phyloP scores from a whole-genome alignment of 2,797 vertebrate species.

The Aplochiton taeniatus region DNA sequence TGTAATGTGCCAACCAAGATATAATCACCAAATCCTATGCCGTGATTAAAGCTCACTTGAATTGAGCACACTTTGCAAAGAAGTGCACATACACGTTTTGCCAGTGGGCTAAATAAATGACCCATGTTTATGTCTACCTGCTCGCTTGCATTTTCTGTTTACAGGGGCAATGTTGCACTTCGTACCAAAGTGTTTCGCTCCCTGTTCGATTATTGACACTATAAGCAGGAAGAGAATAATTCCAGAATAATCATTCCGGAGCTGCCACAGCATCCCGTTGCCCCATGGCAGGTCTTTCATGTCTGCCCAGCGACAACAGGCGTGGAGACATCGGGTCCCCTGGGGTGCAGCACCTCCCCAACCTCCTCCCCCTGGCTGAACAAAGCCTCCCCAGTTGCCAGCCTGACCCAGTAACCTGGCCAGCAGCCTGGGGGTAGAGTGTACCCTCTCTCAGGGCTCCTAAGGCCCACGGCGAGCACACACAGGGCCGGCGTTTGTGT shows the following conservation, averaged over 20 bases:
- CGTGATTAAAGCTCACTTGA: constrained; percentile 70
- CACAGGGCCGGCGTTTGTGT: constrained; percentile 64
- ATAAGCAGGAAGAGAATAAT: constrained; percentile 29
- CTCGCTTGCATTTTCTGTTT: constrained; percentile 24
- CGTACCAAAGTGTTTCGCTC: constrained; percentile 7
- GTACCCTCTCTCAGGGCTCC: constrained; percentile 61
- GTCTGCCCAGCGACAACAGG: constrained; percentile 71
- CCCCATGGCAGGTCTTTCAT: constrained; percentile 63
- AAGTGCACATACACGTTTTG: too few relatives aligned
- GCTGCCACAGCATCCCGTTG: constrained; percentile 39
- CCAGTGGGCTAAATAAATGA: too few relatives aligned
- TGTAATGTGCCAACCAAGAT: constrained; percentile 72
- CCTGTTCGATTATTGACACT: not conserved
- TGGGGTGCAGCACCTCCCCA: constrained; percentile 61
- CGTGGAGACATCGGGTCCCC: constrained; percentile 62
- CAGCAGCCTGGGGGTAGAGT: constrained; percentile 68
- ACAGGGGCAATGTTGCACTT: too few relatives aligned
- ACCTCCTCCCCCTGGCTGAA: constrained; percentile 59
- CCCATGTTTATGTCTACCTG: constrained; percentile 16
- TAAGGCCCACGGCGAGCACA: constrained; percentile 46
- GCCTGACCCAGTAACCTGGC: constrained; percentile 81
- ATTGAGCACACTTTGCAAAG: constrained; percentile 52
- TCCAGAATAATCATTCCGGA: constrained; percentile 20
- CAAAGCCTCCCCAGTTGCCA: constrained; percentile 75
- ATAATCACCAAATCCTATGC: constrained; percentile 73